Conservation (phyloP, 2,113 vertebrate genomes). For the Tachuris rubrigastra region DNA sequence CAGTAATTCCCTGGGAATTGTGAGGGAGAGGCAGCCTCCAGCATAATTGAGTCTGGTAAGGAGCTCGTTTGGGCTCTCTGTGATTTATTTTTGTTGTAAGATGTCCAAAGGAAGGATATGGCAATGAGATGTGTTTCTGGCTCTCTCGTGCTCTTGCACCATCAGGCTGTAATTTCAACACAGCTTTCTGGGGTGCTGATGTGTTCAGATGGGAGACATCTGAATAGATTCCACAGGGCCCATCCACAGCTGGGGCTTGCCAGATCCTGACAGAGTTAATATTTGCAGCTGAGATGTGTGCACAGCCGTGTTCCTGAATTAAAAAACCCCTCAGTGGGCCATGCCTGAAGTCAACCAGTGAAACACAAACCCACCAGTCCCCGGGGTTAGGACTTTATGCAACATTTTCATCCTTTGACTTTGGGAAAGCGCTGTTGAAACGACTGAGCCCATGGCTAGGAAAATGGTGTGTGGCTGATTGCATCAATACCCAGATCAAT, state of each 20-base stretch:
- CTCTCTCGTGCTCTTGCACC: background rate
- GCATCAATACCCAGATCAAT: constrained; percentile 59
- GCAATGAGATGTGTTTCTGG: background rate
- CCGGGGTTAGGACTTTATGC: background rate
- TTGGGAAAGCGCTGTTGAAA: constrained; percentile 29
- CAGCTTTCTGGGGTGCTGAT: background rate
- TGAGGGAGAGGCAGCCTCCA: background rate
- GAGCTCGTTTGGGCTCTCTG: background rate
- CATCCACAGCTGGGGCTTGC: background rate
- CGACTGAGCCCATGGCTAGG: constrained; percentile 60
- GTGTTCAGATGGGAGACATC: background rate
- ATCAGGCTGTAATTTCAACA: background rate
- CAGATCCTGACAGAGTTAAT: constrained; percentile 42
- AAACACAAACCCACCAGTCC: background rate
- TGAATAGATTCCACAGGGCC: background rate
- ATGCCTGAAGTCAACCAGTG: background rate
- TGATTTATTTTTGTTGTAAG: background rate
- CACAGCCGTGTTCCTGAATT: constrained; percentile 6
- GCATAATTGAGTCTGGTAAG: background rate
- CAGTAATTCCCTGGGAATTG: background rate
- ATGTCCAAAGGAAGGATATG: background rate
- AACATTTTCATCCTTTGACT: constrained; percentile 31
- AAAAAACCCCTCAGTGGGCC: background rate
- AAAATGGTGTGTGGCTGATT: constrained; percentile 26
- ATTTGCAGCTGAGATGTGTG: constrained; percentile 10